Evolutionary conservation across 2,888 invertebrate genomes (phyloP).

Genomic region (Latrodectus hesperus): DNA sequence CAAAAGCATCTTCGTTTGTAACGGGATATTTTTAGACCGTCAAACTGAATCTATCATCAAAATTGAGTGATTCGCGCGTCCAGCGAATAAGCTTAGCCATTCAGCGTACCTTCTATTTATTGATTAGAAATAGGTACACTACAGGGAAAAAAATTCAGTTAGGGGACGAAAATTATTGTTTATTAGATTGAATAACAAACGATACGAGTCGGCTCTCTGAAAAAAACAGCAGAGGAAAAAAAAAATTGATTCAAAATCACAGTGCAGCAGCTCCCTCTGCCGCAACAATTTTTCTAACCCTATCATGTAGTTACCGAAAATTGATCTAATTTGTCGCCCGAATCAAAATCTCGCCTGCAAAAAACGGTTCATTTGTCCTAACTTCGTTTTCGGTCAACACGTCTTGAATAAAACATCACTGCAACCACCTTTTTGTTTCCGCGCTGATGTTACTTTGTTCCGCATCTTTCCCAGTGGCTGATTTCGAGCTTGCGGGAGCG

Average conservation of each 20-base stretch:
- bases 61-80: no score
- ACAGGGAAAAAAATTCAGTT: conserved; percentile 8
- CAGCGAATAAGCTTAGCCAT: no score
- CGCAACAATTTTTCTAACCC: conserved; percentile 56
- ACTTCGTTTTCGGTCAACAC: conserved; percentile 69
- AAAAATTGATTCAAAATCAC: conserved; percentile 10
- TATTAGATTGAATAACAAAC: conserved; percentile 65
- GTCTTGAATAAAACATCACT: conserved; percentile 69
- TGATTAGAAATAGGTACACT: no score
- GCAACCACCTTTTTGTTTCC: conserved; percentile 6
- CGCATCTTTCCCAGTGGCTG: conserved; percentile 39
- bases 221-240: conserved; percentile 6
- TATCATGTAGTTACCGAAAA: conserved; percentile 69
- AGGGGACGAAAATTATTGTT: conserved; percentile 35
- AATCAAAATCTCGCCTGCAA: conserved; percentile 61
- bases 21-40: no score
- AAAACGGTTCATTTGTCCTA: conserved; percentile 63
- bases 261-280: conserved; percentile 9
- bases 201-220: background rate
- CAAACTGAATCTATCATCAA: no score
- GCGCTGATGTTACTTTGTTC: conserved; percentile 51
- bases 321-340: conserved; percentile 63
- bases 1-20: no score
- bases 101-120: no score
- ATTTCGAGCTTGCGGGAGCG: conserved; percentile 17